A percentile compares a stretch with the other conserved stretches of the same genome.
Evolutionary conservation across 2,113 vertebrate species (phyloP).

Genomic region (Cyprinodon variegatus): DNA sequence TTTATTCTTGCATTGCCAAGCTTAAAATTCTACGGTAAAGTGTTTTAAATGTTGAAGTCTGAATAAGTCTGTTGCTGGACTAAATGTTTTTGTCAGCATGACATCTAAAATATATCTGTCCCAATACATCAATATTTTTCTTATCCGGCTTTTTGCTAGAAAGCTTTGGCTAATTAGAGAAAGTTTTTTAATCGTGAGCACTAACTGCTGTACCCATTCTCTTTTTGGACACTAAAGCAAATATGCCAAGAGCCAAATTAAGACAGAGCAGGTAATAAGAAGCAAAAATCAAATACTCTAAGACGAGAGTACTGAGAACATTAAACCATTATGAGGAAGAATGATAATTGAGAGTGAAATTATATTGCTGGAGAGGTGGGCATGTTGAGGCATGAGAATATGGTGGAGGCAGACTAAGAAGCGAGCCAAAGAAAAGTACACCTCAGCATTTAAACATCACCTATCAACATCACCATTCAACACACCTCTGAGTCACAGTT

Average conservation of each 20-base stretch:
- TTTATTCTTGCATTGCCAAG: no score
- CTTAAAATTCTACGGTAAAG: slow-evolving; percentile 36
- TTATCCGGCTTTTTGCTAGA: slow-evolving; percentile 24
- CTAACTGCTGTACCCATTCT: not conserved
- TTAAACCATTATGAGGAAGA: slow-evolving; percentile 45
- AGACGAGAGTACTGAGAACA: slow-evolving; percentile 13
- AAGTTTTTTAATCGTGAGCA: not conserved
- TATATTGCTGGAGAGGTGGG: slow-evolving; percentile 36
- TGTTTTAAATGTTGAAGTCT: slow-evolving; percentile 24
- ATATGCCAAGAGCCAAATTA: not conserved
- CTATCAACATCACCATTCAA: slow-evolving; percentile 38
- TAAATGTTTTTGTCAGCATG: slow-evolving; percentile 32
- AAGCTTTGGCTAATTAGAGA: not conserved
- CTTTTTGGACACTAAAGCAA: not conserved
- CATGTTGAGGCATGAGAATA: slow-evolving; percentile 38
- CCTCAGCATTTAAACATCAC: slow-evolving; percentile 40
- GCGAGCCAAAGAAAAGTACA: slow-evolving; percentile 26
- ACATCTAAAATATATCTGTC: slow-evolving; percentile 40
- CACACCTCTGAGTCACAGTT: slow-evolving; percentile 45
- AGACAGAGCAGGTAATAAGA: not conserved
- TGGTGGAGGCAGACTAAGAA: slow-evolving; percentile 19
- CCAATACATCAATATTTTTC: slow-evolving; percentile 22
- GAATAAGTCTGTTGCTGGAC: slow-evolving; percentile 39
- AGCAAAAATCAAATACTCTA: not conserved
- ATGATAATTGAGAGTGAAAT: slow-evolving; percentile 39